Evolutionary conservation across 2,888 invertebrate species (phyloP).

Genomic region (Ethmia dodecea): DNA sequence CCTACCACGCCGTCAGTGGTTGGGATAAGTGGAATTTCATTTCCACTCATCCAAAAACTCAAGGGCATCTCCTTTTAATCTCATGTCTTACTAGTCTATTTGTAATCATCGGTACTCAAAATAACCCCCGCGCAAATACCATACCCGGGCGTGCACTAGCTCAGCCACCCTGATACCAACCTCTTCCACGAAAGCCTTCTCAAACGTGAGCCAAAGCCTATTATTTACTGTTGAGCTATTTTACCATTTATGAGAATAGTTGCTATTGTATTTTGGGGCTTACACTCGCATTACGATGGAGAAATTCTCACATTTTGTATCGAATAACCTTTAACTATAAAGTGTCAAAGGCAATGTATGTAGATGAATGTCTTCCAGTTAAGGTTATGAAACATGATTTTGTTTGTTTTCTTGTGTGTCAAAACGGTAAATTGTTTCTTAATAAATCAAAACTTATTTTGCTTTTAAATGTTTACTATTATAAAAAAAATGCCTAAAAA

Average conservation of each 20-base stretch:
- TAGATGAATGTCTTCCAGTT: background rate
- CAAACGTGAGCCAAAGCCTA: conserved; percentile 15
- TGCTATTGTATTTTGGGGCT: background rate
- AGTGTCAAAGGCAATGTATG: background rate
- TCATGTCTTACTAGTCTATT: background rate
- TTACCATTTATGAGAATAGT: background rate
- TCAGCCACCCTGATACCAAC: conserved; percentile 23
- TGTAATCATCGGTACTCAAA: no score
- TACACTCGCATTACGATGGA: background rate
- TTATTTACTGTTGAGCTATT: conserved; percentile 20
- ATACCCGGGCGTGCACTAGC: conserved; percentile 14
- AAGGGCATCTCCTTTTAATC: background rate
- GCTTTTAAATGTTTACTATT: background rate
- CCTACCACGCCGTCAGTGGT: background rate
- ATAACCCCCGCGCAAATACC: background rate
- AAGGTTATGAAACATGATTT: background rate
- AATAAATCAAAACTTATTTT: background rate
- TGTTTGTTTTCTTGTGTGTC: background rate
- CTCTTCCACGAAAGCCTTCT: conserved; percentile 15
- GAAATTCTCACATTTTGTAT: background rate
- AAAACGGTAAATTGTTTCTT: background rate
- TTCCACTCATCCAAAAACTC: background rate
- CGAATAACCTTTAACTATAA: background rate
- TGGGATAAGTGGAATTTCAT: background rate
- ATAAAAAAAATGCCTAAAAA: no score